Base-by-base conservation (phyloP, 2,888 invertebrate species). In the Ditula angustiorana region DNA sequence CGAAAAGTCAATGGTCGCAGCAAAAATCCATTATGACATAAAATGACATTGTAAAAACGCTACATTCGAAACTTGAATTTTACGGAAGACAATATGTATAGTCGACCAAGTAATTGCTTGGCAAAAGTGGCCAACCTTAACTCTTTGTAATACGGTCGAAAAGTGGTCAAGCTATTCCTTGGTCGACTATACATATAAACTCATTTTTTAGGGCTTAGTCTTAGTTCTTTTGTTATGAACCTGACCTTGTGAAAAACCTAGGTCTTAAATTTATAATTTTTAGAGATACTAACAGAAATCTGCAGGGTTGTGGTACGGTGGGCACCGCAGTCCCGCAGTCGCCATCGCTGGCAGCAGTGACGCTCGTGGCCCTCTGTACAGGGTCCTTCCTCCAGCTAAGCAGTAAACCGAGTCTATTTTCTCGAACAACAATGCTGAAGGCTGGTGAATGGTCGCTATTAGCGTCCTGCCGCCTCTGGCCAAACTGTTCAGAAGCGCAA, bases 281-380 rank as follows among this genome's bases (percentile, higher is more conserved):
- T 1, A 23, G 1, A 53, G 47, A 49, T 64, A 94, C 96, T 95
- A 92, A 98, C 98, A 94, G 87, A 97, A 99, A 92, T 99, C 99
- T 8, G 99, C 98, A 0, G 99, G 99, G 85, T 99, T 99, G 87
- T 99, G 98, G 80, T 98, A 99, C 16, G 96, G 94, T 1, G 99
- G 99, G 83, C 99, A 99, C 23, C 94, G 90, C 10, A 98, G 91
- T 11, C 95, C 96, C 35, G 97, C 94, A 8, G 94, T 94, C 5
- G 94, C 93, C 60, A 99, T 90, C 78, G 97, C 97, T 0, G 97
- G 96, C 41, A 99, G 88, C 28, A 99, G 87, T 33, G 95, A 94
- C 19, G 88, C 86, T 0, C 96, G 94, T 0, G 95, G 94, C 4
- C 99, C 99, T 74, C 96, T 95, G 85, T 98, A 99, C 71, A 98